Evolutionary conservation across 2,797 vertebrate genomes (phyloP).

Genomic region (Anomalospiza imberbis): DNA sequence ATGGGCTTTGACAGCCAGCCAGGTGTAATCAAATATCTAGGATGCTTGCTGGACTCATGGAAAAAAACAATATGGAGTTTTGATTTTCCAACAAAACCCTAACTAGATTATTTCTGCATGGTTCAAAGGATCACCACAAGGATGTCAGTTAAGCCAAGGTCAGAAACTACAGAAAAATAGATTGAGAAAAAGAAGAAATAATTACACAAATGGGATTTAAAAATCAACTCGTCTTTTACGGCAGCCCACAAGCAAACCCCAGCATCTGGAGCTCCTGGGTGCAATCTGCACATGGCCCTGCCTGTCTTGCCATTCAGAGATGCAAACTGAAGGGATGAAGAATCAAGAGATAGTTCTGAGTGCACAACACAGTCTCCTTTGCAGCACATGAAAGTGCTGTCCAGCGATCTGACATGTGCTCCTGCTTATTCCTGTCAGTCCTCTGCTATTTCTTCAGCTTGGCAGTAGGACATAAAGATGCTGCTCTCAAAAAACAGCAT

Average conservation of each 20-base stretch:
- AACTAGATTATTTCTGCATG: constrained; percentile 24
- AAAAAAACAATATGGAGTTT: background rate
- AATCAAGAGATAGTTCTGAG: background rate
- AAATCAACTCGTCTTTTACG: background rate
- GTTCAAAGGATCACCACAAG: constrained; percentile 2
- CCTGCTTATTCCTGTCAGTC: background rate
- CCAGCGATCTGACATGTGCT: background rate
- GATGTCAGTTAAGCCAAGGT: background rate
- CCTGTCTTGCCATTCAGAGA: background rate
- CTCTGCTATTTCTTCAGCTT: background rate
- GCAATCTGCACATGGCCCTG: background rate
- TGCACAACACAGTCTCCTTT: background rate
- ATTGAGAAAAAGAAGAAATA: background rate
- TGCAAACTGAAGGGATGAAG: background rate
- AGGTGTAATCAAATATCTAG: constrained; percentile 30
- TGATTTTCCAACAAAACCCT: constrained; percentile 18
- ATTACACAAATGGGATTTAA: background rate
- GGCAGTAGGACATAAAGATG: background rate
- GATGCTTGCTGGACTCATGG: constrained; percentile 13
- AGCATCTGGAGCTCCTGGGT: background rate
- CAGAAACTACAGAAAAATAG: background rate
- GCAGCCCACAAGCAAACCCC: background rate
- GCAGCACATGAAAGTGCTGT: background rate
- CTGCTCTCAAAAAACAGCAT: background rate
- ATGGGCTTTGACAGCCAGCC: constrained; percentile 43